Evolutionary conservation across 2,797 vertebrate genomes (phyloP), one percentile per base, ranked within the genome.

Genomic region (Antrozous pallidus): DNA sequence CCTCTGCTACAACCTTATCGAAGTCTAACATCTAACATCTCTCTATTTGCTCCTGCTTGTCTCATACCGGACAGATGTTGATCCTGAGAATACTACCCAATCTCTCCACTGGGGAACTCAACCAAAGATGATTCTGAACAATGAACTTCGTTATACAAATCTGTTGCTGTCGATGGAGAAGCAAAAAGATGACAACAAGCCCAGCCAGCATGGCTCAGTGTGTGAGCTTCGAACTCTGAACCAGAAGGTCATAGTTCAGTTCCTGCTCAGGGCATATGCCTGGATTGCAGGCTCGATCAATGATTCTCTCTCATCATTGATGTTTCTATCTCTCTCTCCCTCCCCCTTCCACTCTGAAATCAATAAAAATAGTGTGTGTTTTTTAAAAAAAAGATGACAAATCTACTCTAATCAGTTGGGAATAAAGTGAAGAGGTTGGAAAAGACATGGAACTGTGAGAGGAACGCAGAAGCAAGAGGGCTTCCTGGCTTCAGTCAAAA

Each of bases 1-100:
- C 18, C 42, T 26, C 63, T 4, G 24, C 24, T 38, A 2, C 4
- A 2, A 3, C 2, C 11, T 3, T 2, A 9, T 22, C 18, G 0
- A 5, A 14, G 42, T 12, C 38, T 16, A 28, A 3, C 2, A 12
- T 18, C 16, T 58, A 12, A 26, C 56, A 28, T 28, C 28, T 1
- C 6, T 58, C 36, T 63, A 0, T 18, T 2, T 16, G 0, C 0
- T 49, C 33, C 77, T 40, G 11, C 16, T 0, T 49, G 51, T 63
- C 6, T 90, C 28, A 71, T 0, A 1, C 16, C 31, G 0, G 2
- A 11, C 38, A 18, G 40, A 18, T 17, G 20, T 38, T n/a, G 11
- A 2, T 10, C 75, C n/a, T 22, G 26, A 70, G 26, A 56, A 18
- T 8, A 10, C 7, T 71, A 10, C 18, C n/a, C 24, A 38, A 1